Percentiles rank a stretch among this genome's conserved stretches.
Conservation (phyloP, 2,888 invertebrate genomes). For the Eupeodes latifasciatus region DNA sequence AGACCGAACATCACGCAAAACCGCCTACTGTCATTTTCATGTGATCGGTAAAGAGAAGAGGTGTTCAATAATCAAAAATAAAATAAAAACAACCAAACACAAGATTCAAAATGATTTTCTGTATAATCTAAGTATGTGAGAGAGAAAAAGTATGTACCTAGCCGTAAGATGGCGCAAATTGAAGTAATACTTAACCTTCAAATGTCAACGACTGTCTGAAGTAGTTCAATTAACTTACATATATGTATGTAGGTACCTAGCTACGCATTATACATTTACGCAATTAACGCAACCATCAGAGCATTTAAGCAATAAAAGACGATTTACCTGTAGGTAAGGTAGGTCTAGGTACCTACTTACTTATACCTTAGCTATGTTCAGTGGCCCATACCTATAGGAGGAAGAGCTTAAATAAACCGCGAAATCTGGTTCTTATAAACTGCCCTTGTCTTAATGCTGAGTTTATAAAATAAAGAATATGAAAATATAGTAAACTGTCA, state of each 20-base stretch:
- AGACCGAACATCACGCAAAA: slow-evolving; percentile 7
- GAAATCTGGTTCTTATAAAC: slow-evolving; percentile 15
- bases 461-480: background rate
- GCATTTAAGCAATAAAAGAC: slow-evolving; percentile 46
- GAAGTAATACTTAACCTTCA: slow-evolving; percentile 68
- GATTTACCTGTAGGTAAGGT: slow-evolving; percentile 30
- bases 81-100: background rate
- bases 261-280: slow-evolving; percentile 26
- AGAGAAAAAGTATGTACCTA: background rate
- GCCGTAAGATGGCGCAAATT: slow-evolving; percentile 35
- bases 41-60: slow-evolving; percentile 21
- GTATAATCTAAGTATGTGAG: background rate
- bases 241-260: slow-evolving; percentile 8
- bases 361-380: slow-evolving; percentile 29
- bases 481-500: slow-evolving; percentile 37
- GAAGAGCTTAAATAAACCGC: slow-evolving; percentile 17
- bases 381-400: slow-evolving; percentile 38
- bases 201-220: slow-evolving; percentile 72
- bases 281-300: background rate
- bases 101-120: slow-evolving; percentile 22
- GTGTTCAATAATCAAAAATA: background rate
- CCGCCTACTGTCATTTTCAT: slow-evolving; percentile 66
- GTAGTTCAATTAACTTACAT: slow-evolving; percentile 53
- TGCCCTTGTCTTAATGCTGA: slow-evolving; percentile 21
- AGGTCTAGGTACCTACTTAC: too few species aligned